These are phyloP conservation scores for Esox lucius DNA, from an alignment of 2,797 vertebrate species.

Conservation along the genomic window DNA sequence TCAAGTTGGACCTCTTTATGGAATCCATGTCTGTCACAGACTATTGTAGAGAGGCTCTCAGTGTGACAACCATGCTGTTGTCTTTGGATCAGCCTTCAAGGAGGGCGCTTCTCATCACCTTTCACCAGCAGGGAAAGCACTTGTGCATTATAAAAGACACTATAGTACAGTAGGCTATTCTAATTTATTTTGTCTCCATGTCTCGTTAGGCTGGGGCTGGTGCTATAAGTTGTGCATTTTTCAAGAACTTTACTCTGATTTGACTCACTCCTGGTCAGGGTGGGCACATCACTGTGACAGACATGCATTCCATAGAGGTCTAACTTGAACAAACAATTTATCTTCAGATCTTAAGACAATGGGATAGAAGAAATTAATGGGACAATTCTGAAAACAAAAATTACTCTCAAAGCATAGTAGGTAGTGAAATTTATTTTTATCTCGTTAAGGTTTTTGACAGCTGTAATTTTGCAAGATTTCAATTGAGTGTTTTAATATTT, in stretches of 20 bases:
- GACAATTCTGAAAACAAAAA: no score
- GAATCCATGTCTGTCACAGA: no score
- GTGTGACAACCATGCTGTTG: slow-evolving; percentile 85
- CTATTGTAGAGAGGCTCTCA: slow-evolving; percentile 72
- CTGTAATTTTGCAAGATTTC: no score
- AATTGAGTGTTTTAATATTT: no score
- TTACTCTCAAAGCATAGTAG: no score
- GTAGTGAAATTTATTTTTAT: no score
- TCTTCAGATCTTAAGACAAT: slow-evolving; percentile 81
- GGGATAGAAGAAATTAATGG: slow-evolving; percentile 76
- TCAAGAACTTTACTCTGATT: slow-evolving; percentile 90
- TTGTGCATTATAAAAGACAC: not conserved
- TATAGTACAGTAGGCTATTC: not conserved
- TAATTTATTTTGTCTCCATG: not conserved
- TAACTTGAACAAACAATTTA: slow-evolving; percentile 90
- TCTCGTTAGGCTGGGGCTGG: slow-evolving; percentile 85
- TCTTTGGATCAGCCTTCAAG: slow-evolving; percentile 85
- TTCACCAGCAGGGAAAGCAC: slow-evolving; percentile 52
- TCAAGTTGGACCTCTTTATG: no score
- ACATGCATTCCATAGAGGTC: slow-evolving; percentile 90
- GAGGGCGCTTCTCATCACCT: slow-evolving; percentile 64
- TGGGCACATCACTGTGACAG: slow-evolving; percentile 78
- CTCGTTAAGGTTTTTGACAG: no score
- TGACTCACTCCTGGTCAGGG: slow-evolving; percentile 78
- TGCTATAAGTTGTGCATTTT: slow-evolving; percentile 89